phyloP scores from a whole-genome alignment of 1,140 invertebrate genomes.

The Macrostomum lignano region DNA sequence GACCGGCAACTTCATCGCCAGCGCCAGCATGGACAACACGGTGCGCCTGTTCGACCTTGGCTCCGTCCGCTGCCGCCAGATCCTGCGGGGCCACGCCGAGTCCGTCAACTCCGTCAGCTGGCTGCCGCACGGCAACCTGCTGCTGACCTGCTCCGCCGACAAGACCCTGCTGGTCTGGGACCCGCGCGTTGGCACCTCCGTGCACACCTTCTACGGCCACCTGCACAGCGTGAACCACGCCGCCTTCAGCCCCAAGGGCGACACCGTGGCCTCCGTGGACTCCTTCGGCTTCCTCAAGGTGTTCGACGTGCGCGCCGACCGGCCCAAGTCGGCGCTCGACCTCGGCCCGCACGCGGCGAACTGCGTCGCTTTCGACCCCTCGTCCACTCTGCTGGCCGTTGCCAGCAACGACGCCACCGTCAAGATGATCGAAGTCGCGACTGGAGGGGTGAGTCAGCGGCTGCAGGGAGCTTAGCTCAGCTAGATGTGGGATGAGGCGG shows the following conservation, averaged over 20 bases:
- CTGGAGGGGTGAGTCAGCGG: too few species aligned
- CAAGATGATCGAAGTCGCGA: constrained; percentile 2
- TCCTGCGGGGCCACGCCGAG: constrained; percentile 23
- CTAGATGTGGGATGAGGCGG: too few species aligned
- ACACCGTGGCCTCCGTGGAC: constrained; percentile 26
- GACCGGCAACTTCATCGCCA: constrained; percentile 26
- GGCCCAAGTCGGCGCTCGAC: constrained; percentile 16
- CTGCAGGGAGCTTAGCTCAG: too few species aligned
- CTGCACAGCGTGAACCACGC: constrained; percentile 24
- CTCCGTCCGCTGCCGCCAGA: constrained; percentile 15
- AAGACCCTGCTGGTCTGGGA: constrained; percentile 29
- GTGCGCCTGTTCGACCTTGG: constrained; percentile 23
- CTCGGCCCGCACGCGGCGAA: constrained; percentile 25
- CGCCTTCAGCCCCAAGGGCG: constrained; percentile 14
- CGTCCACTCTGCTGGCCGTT: constrained; percentile 10
- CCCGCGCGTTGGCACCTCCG: constrained; percentile 22
- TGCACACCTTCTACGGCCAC: constrained; percentile 27
- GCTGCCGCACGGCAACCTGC: constrained; percentile 22
- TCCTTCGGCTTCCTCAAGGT: constrained; percentile 23
- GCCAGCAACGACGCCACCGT: background rate
- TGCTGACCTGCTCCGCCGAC: constrained; percentile 24
- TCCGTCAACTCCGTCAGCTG: constrained; percentile 27
- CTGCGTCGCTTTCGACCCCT: constrained; percentile 20
- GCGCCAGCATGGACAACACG: constrained; percentile 26
- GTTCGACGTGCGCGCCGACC: constrained; percentile 23